Evolutionary conservation across 2,113 vertebrate species (phyloP), one percentile per base, ranked within the genome.

Genomic region (Odontesthes bonariensis): DNA sequence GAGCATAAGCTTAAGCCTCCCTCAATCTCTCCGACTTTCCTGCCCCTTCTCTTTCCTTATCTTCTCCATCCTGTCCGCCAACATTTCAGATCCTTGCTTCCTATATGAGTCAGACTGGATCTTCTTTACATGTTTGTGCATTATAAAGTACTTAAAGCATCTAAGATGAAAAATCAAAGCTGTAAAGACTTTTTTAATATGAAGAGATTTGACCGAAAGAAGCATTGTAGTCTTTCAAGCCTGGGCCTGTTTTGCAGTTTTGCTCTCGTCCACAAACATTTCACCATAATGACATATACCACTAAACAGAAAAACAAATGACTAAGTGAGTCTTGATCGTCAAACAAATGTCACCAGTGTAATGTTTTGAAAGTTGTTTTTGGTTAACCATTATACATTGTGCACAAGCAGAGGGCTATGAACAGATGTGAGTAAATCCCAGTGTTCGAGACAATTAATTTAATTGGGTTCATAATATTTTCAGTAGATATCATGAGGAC

Each of bases 1-100:
- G 69, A 64, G 77, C 75, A 63, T 56, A 75, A 76, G 85, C 81
- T 85, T 88, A 89, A 85, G 73, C 71, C 69, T 52, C 69, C 44
- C 65, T 72, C 65, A 56, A 40, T 72, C 82, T 72, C 56, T 40
- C 67, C 46, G 62, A 35, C 53, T 58, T 55, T 59, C 70, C 49
- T 58, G 46, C 51, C 66, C 53, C 32, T 58, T 49, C 57, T 23
- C 55, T 20, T 60, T 53, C 75, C 62, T 53, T 32, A 59, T 51
- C 19, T 55, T 60, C 55, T 52, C 27, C 83, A 59, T 71, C 65
- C 75, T 73, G 51, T 76, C 61, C 66, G 47, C 13, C 22, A 56
- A 68, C 51, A 75, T 61, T 27, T 40, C 56, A 46, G 23, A 63
- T 64, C 32, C 32, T 55, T 79, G 58, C 63, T 72, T 35, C 33